Conservation (phyloP, 2,797 vertebrate genomes). For the Calcarius lapponicus region DNA sequence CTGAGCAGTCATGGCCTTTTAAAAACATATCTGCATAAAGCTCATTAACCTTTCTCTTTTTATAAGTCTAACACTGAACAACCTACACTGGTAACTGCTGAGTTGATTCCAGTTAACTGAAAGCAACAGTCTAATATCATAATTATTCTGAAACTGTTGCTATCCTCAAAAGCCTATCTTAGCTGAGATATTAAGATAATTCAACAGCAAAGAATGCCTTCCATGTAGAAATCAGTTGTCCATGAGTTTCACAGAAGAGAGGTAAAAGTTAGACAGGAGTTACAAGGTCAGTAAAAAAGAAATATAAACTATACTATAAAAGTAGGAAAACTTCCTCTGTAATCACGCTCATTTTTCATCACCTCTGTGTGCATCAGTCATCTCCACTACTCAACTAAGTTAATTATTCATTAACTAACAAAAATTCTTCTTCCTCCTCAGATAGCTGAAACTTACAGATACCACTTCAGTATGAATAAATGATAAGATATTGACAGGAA, state of each 20-base stretch:
- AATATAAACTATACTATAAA: background rate
- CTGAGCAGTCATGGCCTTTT: background rate
- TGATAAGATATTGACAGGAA: background rate
- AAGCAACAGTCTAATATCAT: background rate
- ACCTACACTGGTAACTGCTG: background rate
- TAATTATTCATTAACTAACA: constrained; percentile 7
- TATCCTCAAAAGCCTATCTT: background rate
- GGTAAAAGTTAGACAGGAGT: background rate
- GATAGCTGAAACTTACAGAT: background rate
- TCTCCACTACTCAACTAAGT: background rate
- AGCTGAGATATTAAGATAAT: background rate
- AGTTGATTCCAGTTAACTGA: background rate
- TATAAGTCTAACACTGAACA: background rate
- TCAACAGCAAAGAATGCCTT: background rate
- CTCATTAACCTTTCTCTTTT: background rate
- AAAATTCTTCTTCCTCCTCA: background rate
- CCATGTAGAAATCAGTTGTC: background rate
- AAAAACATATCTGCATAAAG: background rate
- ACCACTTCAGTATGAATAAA: constrained; percentile 2
- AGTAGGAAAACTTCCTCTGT: background rate
- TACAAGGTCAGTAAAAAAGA: background rate
- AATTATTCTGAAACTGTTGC: background rate
- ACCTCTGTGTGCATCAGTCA: background rate
- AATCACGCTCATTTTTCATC: background rate
- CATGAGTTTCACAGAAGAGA: background rate